Conservation (phyloP, 2,888 invertebrate species). For the Smittia sp. region DNA sequence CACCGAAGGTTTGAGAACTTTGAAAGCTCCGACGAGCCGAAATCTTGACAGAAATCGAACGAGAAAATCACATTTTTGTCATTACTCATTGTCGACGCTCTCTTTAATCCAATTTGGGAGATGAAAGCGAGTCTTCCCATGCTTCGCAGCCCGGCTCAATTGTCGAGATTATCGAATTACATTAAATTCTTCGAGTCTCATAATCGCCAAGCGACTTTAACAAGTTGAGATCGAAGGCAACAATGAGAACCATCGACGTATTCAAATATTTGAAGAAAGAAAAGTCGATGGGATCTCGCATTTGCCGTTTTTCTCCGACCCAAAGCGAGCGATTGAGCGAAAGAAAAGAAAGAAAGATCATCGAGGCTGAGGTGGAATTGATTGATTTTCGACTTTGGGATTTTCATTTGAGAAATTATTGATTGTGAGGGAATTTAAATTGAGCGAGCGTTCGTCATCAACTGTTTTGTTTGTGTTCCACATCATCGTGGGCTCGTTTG, state of each 20-base stretch:
- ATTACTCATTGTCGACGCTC: constrained; percentile 30
- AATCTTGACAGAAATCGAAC: constrained; percentile 40
- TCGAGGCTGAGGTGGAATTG: not conserved
- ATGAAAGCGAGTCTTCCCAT: not conserved
- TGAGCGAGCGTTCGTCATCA: constrained; percentile 32
- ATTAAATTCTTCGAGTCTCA: not conserved
- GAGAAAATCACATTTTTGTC: constrained; percentile 38
- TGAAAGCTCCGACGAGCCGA: not conserved
- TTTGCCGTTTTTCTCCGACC: not conserved
- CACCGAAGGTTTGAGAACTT: not conserved
- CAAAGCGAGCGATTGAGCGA: not conserved
- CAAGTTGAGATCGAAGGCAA: not conserved
- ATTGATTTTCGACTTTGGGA: constrained; percentile 18
- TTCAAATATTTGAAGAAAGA: constrained; percentile 20
- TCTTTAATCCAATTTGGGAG: not conserved
- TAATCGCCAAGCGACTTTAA: not conserved
- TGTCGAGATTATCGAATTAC: not conserved
- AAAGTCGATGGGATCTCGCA: not conserved
- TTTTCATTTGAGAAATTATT: constrained; percentile 25
- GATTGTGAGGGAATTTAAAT: constrained; percentile 36
- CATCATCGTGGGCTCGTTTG: not conserved
- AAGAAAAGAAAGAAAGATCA: constrained; percentile 8
- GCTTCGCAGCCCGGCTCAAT: not conserved
- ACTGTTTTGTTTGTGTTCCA: not conserved
- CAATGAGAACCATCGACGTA: not conserved